Base-by-base conservation (phyloP, 2,113 vertebrate species). In the Pimephales promelas region DNA sequence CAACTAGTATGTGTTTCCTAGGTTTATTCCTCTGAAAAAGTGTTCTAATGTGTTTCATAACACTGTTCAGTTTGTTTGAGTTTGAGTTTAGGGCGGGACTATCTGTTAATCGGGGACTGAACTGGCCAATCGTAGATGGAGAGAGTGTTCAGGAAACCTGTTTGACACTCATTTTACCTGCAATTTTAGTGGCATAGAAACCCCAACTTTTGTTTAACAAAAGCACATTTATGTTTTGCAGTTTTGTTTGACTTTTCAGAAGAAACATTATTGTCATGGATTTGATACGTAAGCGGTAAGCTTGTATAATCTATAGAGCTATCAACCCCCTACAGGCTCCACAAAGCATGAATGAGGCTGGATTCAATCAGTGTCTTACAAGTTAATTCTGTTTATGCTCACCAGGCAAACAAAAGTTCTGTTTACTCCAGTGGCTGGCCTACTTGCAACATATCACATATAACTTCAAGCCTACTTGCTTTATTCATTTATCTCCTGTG, bases 341-440 rank as follows among this genome's bases (percentile, higher is more conserved):
- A 22, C 16, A 10, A 31, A 22, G 3, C 64, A 40, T 36, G 31
- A 81, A 54, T 81, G 64, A 52, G 59, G 18, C 79, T 81, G 79
- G 79, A 70, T 81, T 81, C 64, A 70, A 68, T 70, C 62, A 70
- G 47, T 81, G 78, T 79, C 78, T 49, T 31, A 66, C 26, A 79
- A 28, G 78, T 79, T 43, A 56, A 36, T 56, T 70, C 43, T 81
- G 79, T 70, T 71, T 81, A 81, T 81, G 54, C 47, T 81, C 47
- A 54, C 61, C 24, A 36, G 47, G 79, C 62, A 81, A 68, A 81
- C 62, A 81, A 64, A 70, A 56, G 79, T 54, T 52, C 26, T 24
- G 79, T 68, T 70, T 81, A 52, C 28, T 70, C 20, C 16, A 81
- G 45, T 56, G 47, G 22, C 47, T 54, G 26, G 62, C 22, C 62